Evolutionary conservation across 2,113 vertebrate genomes (phyloP).

Genomic region (Chaetura pelagica): DNA sequence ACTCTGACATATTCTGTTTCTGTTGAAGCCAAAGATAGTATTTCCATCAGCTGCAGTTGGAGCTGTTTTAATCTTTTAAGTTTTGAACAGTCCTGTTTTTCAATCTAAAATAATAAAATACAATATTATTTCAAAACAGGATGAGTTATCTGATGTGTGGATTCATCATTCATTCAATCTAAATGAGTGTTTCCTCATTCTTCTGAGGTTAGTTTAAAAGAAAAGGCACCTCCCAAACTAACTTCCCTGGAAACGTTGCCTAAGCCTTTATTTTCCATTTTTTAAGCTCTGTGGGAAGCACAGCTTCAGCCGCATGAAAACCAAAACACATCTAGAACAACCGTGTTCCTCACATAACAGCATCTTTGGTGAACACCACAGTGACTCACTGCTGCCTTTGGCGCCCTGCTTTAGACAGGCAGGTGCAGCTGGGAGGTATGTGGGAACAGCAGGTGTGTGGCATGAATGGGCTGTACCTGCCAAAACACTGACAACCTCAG

Average conservation of each 20-base stretch:
- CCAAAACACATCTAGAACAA: background rate
- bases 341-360: background rate
- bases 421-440: background rate
- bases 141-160: background rate
- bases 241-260: background rate
- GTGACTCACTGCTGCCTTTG: background rate
- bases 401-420: background rate
- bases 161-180: background rate
- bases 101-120: slow-evolving; percentile 6
- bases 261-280: background rate
- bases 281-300: slow-evolving; percentile 23
- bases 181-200: background rate
- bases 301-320: background rate
- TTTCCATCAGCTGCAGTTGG: slow-evolving; percentile 1
- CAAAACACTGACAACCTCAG: background rate
- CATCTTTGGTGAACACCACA: background rate
- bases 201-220: slow-evolving; percentile 6
- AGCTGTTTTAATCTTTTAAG: background rate
- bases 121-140: background rate
- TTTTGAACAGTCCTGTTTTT: background rate
- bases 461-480: background rate
- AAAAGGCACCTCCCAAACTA: slow-evolving; percentile 7
- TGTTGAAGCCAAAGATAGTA: slow-evolving; percentile 1
- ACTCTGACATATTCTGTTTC: background rate
- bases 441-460: background rate